Evolutionary conservation across 2,888 invertebrate species (phyloP), one percentile per base, ranked within the genome.

Genomic region (Stenotaenia linearis): DNA sequence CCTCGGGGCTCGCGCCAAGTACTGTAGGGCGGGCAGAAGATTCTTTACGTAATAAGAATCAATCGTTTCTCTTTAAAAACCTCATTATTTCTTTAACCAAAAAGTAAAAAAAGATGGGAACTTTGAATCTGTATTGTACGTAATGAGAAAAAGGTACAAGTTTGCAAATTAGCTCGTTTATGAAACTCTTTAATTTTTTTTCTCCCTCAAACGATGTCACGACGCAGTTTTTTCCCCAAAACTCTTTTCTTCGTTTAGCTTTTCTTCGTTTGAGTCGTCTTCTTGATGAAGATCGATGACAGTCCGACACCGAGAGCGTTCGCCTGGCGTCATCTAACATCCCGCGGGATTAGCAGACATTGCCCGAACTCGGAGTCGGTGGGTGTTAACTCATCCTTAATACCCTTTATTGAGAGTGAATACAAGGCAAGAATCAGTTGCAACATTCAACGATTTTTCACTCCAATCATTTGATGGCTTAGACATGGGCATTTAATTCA

Each of bases 361-460:
- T 69, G 69, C 25, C 69, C 25, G 69, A 69, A 69, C 69, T 12
- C 25, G 9, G 69, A 7, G 69, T 25, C 9, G 9, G n/a, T n/a
- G 69, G 69, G 25, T 69, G 69, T 69, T 69, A 69, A 69, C 69
- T 25, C 69, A 69, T 69, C 69, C 69, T 69, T 69, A 69, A 69
- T 69, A 69, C 69, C 28, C 69, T 28, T 69, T 69, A 69, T 69
- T 69, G 69, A 69, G 69, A 69, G 69, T 69, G 69, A 69, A 69
- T 69, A 28, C 28, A 69, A 23, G 69, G 28, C 69, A 12, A 28
- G 69, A 69, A 69, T 69, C 69, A 69, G 69, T 69, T 28, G 69
- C 69, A 69, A 28, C 69, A 28, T 69, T 69, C 69, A 69, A 23
- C 25, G 9, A 69, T 69, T 69, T 69, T 69, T 69, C 28, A 69